Base-by-base conservation (phyloP, 2,113 vertebrate genomes). In the Serinus canaria region DNA sequence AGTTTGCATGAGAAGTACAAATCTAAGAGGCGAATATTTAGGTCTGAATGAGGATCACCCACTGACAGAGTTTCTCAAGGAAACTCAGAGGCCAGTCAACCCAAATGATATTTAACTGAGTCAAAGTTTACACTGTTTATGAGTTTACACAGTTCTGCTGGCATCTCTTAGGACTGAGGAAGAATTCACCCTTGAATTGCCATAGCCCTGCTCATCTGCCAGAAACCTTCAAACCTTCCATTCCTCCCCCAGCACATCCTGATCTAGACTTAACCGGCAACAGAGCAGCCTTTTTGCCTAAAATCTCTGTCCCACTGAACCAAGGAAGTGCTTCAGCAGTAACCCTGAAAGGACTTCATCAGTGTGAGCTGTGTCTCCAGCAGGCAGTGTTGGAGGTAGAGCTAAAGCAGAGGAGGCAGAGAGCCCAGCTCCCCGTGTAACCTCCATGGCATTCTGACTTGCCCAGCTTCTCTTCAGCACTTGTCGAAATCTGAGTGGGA, bases 51-150 rank as follows among this genome's bases (percentile, higher is more conserved):
- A 79, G 44, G 44, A 68, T 73, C 73, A 44, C 25, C 83, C 4
- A 0, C 63, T 77, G 82, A 53, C 75, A 90, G 74, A 4, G 35
- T 73, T 81, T 92, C 84, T 72, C 53, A 63, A 21, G 35, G 4
- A 35, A 91, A 63, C 35, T 15, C 33, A 60, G 52, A 81, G 60
- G 60, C 39, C 17, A 79, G 24, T 68, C 49, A 91, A 68, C 58
- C 68, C 72, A 81, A 90, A 83, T 31, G 20, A 53, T 72, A 31
- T 85, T 84, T 83, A 83, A 74, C 79, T 79, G 53, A 90, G 50
- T 23, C 43, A 66, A 83, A 62, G 87, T 89, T 94, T 91, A 81
- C 46, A 31, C 53, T 79, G 13, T 90, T 94, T 87, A 92, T 85
- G 78, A 79, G 74, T 72, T 94, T 88, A 73, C 89, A 52, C 33